A percentile compares a stretch with the other conserved stretches of the same genome.
Evolutionary conservation across 2,888 invertebrate genomes (phyloP).

Genomic region (Blomia tropicalis): DNA sequence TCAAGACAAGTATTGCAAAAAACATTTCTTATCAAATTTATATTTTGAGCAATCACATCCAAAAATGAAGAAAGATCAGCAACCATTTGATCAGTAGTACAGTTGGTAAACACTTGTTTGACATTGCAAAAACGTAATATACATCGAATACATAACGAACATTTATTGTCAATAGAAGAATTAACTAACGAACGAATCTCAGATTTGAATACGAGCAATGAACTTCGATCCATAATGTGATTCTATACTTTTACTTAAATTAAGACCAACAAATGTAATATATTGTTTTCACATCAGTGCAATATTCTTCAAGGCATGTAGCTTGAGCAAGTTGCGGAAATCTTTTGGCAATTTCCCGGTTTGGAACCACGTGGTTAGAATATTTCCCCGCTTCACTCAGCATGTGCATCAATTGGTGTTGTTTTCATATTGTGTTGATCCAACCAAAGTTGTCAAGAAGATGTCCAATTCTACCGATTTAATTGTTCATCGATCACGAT

Average conservation of each 20-base stretch:
- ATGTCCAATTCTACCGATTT: conserved; percentile 13
- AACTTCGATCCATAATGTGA: not conserved
- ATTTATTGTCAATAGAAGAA: not conserved
- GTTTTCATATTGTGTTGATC: too few relatives aligned
- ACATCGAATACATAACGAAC: not conserved
- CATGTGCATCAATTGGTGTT: too few relatives aligned
- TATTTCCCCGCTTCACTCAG: not conserved
- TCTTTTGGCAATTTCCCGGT: too few relatives aligned
- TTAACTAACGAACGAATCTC: not conserved
- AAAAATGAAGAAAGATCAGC: not conserved
- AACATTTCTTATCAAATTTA: not conserved
- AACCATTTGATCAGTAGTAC: not conserved
- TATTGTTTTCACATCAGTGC: not conserved
- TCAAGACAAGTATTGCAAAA: conserved; percentile 18
- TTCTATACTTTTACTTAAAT: not conserved
- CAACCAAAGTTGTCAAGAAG: too few relatives aligned
- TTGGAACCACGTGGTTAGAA: not conserved
- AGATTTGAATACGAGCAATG: not conserved
- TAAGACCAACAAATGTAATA: not conserved
- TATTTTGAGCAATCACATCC: not conserved
- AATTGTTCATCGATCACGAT: conserved; percentile 18
- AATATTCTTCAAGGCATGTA: too few relatives aligned
- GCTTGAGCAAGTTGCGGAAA: too few relatives aligned
- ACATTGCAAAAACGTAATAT: not conserved
- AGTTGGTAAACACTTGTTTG: not conserved